Evolutionary conservation across 2,888 invertebrate species (phyloP).

Genomic region (Creontiades dilutus): DNA sequence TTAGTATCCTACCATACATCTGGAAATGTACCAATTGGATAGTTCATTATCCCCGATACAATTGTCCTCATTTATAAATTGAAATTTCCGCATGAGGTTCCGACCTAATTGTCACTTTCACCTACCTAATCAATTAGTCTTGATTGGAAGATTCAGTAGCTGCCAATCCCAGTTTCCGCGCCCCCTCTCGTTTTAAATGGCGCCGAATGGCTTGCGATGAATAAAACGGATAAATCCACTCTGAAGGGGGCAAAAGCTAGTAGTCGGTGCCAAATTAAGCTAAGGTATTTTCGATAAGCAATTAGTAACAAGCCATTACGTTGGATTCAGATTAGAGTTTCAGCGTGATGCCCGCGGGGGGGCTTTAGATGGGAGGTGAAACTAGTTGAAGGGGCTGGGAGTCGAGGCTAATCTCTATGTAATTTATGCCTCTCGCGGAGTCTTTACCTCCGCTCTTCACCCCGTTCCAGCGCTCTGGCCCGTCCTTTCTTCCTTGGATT

Average conservation of each 20-base stretch:
- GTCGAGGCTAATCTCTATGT: slow-evolving; percentile 54
- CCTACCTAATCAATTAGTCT: not conserved
- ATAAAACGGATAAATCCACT: slow-evolving; percentile 48
- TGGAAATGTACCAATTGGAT: too few species aligned
- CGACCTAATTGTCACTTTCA: not conserved
- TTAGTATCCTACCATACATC: too few species aligned
- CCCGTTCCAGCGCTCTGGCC: not conserved
- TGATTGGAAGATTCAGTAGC: not conserved
- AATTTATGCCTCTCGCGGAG: slow-evolving; percentile 57
- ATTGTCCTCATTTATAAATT: too few species aligned
- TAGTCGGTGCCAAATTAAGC: slow-evolving; percentile 61
- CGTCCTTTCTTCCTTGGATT: slow-evolving; percentile 33
- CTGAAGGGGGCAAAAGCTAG: slow-evolving; percentile 2
- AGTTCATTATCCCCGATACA: too few species aligned
- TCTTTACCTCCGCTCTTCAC: not conserved
- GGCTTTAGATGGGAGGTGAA: slow-evolving; percentile 21
- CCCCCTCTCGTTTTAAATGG: not conserved
- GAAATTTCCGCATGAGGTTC: not conserved
- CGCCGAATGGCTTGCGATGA: not conserved
- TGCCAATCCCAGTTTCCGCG: not conserved
- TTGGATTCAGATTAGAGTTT: slow-evolving; percentile 62
- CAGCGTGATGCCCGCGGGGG: slow-evolving; percentile 7
- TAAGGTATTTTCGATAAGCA: slow-evolving; percentile 66
- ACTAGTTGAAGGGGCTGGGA: slow-evolving; percentile 30
- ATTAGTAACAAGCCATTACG: slow-evolving; percentile 71